phyloP scores from a whole-genome alignment of 2,113 vertebrate genomes.

The Percina caprodes region DNA sequence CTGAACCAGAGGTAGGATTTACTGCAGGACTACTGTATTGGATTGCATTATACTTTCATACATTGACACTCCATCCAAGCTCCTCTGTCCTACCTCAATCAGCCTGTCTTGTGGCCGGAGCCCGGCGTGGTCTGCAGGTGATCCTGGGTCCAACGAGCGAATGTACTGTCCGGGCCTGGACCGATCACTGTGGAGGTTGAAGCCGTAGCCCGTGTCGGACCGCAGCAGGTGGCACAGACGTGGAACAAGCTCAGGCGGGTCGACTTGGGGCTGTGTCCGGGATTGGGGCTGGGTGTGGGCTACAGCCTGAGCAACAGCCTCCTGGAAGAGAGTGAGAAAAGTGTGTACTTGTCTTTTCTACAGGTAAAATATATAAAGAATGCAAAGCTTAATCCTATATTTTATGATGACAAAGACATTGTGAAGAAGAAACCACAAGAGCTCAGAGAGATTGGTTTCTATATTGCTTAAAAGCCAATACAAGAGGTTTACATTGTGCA shows the following conservation, averaged over 20 bases:
- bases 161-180: constrained; percentile 95
- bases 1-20: neutral
- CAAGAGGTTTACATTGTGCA: constrained; percentile 1
- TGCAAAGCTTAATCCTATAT: neutral
- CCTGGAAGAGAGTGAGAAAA: constrained; percentile 74
- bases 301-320: constrained; percentile 66
- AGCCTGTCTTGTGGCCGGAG: constrained; percentile 93
- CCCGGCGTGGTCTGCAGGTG: constrained; percentile 89
- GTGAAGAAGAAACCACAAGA: neutral
- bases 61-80: neutral
- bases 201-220: constrained; percentile 92
- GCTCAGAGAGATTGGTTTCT: neutral
- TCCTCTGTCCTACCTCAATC: constrained; percentile 85
- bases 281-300: constrained; percentile 62
- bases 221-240: constrained; percentile 93
- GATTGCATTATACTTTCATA: neutral
- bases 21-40: neutral
- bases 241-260: constrained; percentile 86
- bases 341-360: no score
- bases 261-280: constrained; percentile 25
- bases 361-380: neutral
- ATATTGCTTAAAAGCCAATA: neutral
- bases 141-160: constrained; percentile 92
- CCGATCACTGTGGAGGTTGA: constrained; percentile 98
- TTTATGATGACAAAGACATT: neutral